Conservation (phyloP, 2,888 invertebrate genomes). For the Parasteatoda lunata region DNA sequence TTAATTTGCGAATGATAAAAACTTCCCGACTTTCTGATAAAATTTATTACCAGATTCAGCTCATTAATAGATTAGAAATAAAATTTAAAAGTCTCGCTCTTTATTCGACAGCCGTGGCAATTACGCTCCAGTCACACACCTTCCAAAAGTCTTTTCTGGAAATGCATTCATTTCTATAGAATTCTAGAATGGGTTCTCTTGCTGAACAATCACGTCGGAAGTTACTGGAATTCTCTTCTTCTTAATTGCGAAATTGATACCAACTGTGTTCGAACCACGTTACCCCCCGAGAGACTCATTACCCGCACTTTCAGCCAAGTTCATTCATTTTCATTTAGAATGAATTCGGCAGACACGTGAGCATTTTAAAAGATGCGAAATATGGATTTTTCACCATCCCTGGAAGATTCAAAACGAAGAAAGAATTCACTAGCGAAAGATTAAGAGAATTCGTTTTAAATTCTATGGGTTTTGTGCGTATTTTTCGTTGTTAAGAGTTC, state of each 20-base stretch:
- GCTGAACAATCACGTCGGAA: not conserved
- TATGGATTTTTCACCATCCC: not conserved
- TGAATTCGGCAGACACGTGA: slow-evolving; percentile 8
- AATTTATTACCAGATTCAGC: too few relatives aligned
- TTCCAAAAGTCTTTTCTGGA: not conserved
- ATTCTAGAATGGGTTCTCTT: not conserved
- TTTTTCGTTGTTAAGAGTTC: too few relatives aligned
- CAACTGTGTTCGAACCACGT: slow-evolving; percentile 12
- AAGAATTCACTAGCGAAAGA: too few relatives aligned
- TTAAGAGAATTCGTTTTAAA: too few relatives aligned
- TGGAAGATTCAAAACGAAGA: too few relatives aligned
- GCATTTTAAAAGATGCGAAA: not conserved
- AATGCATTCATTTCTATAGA: slow-evolving; percentile 2
- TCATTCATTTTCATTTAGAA: slow-evolving; percentile 38
- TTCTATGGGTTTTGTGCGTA: too few relatives aligned
- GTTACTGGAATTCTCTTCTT: slow-evolving; percentile 16
- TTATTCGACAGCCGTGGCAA: too few relatives aligned
- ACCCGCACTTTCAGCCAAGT: not conserved
- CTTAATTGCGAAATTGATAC: slow-evolving; percentile 45
- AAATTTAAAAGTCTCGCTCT: too few relatives aligned
- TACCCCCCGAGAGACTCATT: slow-evolving; percentile 10
- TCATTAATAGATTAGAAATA: too few relatives aligned
- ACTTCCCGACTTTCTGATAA: too few relatives aligned
- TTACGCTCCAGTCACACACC: not conserved
- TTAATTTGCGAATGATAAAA: too few relatives aligned